These are phyloP conservation scores for Elachura formosa DNA, from an alignment of 2,113 vertebrate genomes.

Conservation along the genomic window DNA sequence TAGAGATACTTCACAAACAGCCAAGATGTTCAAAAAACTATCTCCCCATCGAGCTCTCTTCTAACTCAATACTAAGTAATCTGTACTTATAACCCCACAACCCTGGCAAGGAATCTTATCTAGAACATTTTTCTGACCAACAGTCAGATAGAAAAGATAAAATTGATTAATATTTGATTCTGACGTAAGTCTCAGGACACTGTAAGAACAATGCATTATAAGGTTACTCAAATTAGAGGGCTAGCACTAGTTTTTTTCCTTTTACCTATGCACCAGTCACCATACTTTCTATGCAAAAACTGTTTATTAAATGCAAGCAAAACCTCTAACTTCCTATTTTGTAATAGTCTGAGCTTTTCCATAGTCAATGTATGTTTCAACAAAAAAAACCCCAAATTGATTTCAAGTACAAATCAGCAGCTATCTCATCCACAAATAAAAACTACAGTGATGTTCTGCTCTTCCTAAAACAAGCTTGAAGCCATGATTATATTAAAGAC, in stretches of 20 bases:
- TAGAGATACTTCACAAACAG: background rate
- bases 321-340: background rate
- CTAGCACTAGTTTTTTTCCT: background rate
- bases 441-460: background rate
- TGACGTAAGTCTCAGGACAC: background rate
- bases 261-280: background rate
- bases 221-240: background rate
- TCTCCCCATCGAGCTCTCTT: background rate
- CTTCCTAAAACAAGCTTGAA: slow-evolving; percentile 49
- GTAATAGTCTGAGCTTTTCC: background rate
- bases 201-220: background rate
- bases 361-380: background rate
- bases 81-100: background rate
- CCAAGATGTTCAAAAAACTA: background rate
- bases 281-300: background rate
- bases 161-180: background rate
- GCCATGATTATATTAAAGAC: slow-evolving; percentile 50
- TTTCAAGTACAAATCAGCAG: background rate
- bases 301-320: background rate
- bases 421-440: slow-evolving; percentile 18
- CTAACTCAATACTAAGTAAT: background rate
- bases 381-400: background rate
- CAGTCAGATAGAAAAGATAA: background rate
- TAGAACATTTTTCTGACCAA: background rate
- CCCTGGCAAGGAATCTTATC: background rate